Percentiles rank a stretch among this genome's conserved stretches.
These are phyloP conservation scores for Accipiter badius DNA, from an alignment of 2,797 vertebrate species.

Conservation along the genomic window DNA sequence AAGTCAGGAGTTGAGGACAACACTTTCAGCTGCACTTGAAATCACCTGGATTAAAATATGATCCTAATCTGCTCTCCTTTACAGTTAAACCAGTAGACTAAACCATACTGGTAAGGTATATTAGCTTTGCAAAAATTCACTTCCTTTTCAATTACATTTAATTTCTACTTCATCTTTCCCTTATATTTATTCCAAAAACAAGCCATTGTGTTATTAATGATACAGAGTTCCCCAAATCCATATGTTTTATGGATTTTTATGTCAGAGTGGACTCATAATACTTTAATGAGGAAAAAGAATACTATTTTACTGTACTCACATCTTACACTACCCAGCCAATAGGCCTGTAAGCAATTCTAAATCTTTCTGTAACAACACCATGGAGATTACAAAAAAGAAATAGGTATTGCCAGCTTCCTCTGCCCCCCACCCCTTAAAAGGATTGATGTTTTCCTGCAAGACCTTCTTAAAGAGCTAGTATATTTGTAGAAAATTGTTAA, in stretches of 20 bases:
- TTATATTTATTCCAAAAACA: slow-evolving; percentile 45
- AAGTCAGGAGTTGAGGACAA: not conserved
- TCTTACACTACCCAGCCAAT: not conserved
- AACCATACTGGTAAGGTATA: not conserved
- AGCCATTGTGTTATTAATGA: slow-evolving; percentile 28
- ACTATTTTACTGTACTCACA: slow-evolving; percentile 25
- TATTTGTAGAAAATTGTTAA: not conserved
- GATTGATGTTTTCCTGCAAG: not conserved
- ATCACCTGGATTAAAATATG: not conserved
- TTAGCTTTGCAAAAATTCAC: not conserved
- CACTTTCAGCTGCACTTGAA: not conserved
- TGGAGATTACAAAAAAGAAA: slow-evolving; percentile 25
- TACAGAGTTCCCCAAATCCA: slow-evolving; percentile 23
- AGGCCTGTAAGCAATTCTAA: not conserved
- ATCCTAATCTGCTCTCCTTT: not conserved
- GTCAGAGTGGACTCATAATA: slow-evolving; percentile 43
- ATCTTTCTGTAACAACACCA: not conserved
- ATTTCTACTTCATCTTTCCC: slow-evolving; percentile 22
- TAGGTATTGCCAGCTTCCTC: not conserved
- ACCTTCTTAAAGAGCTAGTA: not conserved
- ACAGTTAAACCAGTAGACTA: not conserved
- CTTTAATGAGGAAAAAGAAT: slow-evolving; percentile 51
- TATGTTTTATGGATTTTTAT: slow-evolving; percentile 50
- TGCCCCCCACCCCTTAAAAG: not conserved
- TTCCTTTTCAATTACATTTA: slow-evolving; percentile 27